Evolutionary conservation across 1,140 invertebrate genomes (phyloP), one percentile per base, ranked within the genome.

Genomic region (Philaenus spumarius): DNA sequence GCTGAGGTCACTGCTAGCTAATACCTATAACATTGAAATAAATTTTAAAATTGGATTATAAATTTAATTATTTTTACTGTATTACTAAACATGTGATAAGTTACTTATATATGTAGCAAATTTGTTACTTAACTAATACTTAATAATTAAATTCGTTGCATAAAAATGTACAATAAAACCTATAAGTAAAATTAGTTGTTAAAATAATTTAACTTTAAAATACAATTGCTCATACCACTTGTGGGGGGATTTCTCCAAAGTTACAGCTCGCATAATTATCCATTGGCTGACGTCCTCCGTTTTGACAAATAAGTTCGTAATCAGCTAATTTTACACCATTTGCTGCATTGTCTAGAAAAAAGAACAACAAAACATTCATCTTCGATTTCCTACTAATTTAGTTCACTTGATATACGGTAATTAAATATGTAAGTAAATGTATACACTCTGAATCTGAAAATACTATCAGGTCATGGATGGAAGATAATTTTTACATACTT

Each of bases 251-350:
- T 59, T 79, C 70, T 1, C 82, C 82, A 17, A 87, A 67, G 68
- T 86, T 78, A 65, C 86, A 88, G 12, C 67, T 69, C 9, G 71
- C 62, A 73, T 78, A 85, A 15, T 80, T 68, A 19, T 79, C 71
- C 14, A 82, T 69, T 1, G 74, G 56, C 1, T 69, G 69, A 12
- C 72, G 69, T 9, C 77, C 71, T 24, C 75, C 84, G 67, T 85
- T 77, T n/a, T 81, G 77, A 69, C 85, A 88, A 26, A 88, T 68
- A 19, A 89, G 68, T 64, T 82, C 78, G 62, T 82, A 85, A 66
- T 87, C 84, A 42, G 2, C 40, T 42, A 14, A 42, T 14, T 42
- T 42, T 30, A 30, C 26, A 4, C 26, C 26, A 30, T 30, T 30
- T 3, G 26, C 26, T 20, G 3, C 40, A 20, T 6, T 22, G 15